Conservation (phyloP, 2,797 vertebrate species). For the Acanthis flammea region DNA sequence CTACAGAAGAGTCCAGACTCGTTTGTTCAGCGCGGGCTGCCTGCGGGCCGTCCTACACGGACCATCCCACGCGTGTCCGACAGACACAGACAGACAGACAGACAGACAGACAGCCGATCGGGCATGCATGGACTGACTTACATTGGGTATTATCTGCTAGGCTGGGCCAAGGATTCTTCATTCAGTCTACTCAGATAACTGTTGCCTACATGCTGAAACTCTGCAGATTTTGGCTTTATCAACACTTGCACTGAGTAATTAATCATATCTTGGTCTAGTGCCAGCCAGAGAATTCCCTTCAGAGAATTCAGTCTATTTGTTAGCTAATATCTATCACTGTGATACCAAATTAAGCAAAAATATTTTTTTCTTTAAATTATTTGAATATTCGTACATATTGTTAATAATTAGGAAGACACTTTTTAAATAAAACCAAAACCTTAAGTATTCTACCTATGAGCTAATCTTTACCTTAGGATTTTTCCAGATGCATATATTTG, state of each 20-base stretch:
- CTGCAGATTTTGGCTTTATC: neutral
- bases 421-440: rapidly evolving
- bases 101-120: too few relatives aligned
- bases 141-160: neutral
- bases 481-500: neutral
- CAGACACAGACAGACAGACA: too few relatives aligned
- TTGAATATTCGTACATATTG: neutral
- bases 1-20: too few relatives aligned
- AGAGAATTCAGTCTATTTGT: neutral
- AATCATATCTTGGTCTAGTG: neutral
- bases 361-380: neutral
- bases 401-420: neutral
- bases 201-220: neutral
- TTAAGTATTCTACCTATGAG: neutral
- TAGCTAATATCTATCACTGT: neutral
- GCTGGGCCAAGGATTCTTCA: neutral
- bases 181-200: neutral
- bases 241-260: neutral
- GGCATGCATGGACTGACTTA: neutral
- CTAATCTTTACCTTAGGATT: neutral
- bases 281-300: neutral
- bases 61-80: too few relatives aligned
- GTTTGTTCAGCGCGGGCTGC: too few relatives aligned
- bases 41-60: too few relatives aligned
- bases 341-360: neutral